Percentiles rank a stretch among this genome's conserved stretches.
phyloP scores from a whole-genome alignment of 2,797 vertebrate genomes.

The Psittacula derbiana region DNA sequence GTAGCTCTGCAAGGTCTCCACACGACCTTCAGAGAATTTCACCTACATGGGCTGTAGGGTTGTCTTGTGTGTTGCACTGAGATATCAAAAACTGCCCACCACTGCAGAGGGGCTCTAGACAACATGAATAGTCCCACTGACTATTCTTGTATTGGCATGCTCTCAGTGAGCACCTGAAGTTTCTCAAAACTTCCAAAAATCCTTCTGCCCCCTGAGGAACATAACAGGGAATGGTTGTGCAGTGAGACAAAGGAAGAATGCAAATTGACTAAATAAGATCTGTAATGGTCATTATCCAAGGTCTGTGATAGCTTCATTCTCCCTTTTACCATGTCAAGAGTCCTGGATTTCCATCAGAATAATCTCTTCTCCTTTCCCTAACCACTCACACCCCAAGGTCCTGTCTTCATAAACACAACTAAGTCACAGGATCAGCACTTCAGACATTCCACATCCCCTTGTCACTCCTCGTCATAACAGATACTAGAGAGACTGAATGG shows the following conservation, averaged over 20 bases:
- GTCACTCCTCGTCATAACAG: neutral
- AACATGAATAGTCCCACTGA: neutral
- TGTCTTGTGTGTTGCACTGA: neutral
- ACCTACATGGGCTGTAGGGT: fast-evolving
- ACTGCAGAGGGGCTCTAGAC: neutral
- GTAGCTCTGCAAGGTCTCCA: neutral
- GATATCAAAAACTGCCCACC: neutral
- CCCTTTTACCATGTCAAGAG: neutral
- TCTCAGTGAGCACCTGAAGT: neutral
- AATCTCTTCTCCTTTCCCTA: neutral
- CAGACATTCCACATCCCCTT: neutral
- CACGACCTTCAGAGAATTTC: neutral
- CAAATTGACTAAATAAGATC: neutral
- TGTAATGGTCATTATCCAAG: neutral
- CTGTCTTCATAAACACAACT: neutral
- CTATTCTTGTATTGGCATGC: neutral
- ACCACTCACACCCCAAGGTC: neutral
- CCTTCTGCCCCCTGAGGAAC: neutral
- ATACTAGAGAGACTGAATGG: neutral
- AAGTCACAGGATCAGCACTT: neutral
- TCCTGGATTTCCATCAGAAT: neutral
- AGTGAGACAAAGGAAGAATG: neutral
- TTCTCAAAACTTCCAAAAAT: neutral
- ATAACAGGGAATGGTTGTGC: neutral
- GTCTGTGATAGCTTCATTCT: neutral